Percentiles rank a stretch among this genome's conserved stretches.
phyloP scores from a whole-genome alignment of 2,113 vertebrate species.

The Semicossyphus pulcher region DNA sequence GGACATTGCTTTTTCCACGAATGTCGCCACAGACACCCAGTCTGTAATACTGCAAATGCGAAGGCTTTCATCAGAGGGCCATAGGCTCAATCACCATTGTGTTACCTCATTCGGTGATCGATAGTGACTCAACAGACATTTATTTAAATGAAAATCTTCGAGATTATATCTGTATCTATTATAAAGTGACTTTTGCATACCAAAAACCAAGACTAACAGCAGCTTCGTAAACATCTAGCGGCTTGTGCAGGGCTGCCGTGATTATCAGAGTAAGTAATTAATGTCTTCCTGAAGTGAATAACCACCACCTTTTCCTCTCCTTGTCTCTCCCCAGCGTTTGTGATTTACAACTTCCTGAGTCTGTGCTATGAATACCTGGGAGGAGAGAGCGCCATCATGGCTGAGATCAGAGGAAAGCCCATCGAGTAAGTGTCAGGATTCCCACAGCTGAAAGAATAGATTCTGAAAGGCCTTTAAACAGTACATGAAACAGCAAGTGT shows the following conservation, averaged over 20 bases:
- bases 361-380: constrained; percentile 97
- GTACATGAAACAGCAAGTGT: neutral
- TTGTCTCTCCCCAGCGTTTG: constrained; percentile 86
- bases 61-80: no score
- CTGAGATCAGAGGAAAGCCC: constrained; percentile 94
- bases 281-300: neutral
- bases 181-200: neutral
- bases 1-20: no score
- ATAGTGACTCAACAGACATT: no score
- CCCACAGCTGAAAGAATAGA: neutral
- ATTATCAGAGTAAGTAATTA: neutral
- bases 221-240: neutral
- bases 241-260: neutral
- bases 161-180: neutral
- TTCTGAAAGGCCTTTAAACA: neutral
- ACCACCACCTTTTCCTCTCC: neutral
- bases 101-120: no score
- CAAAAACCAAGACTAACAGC: neutral
- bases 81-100: no score
- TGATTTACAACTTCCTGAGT: constrained; percentile 97
- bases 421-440: constrained; percentile 85
- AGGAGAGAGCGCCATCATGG: constrained; percentile 97
- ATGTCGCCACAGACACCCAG: no score
- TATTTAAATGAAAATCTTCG: no score
- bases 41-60: no score